phyloP scores from a whole-genome alignment of 2,888 invertebrate genomes.

The Tenthredo amoena region DNA sequence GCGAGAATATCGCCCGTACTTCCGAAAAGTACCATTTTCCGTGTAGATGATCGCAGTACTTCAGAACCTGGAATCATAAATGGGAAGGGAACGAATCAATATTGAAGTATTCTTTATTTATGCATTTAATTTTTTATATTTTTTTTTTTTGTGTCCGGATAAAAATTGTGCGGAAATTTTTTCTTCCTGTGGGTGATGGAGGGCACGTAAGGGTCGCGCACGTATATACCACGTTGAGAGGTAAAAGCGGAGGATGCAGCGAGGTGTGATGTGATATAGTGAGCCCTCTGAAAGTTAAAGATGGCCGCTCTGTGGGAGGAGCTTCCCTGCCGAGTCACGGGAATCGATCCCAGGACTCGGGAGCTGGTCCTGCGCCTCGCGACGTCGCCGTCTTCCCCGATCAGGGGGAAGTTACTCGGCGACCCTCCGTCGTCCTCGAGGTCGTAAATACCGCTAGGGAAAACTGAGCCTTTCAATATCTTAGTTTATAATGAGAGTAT shows the following conservation, averaged over 20 bases:
- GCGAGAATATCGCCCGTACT: slow-evolving; percentile 98
- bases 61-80: slow-evolving; percentile 87
- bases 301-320: slow-evolving; percentile 78
- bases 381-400: slow-evolving; percentile 46
- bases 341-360: slow-evolving; percentile 76
- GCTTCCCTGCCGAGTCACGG: slow-evolving; percentile 73
- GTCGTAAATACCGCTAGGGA: neutral
- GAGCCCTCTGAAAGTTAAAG: slow-evolving; percentile 73
- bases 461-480: slow-evolving; percentile 6
- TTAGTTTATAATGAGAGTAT: neutral
- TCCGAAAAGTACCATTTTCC: slow-evolving; percentile 99
- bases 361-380: slow-evolving; percentile 70
- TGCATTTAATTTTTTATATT: neutral
- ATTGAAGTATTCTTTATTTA: neutral
- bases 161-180: neutral
- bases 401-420: slow-evolving; percentile 61
- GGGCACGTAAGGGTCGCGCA: slow-evolving; percentile 6
- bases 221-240: slow-evolving; percentile 6
- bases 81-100: neutral
- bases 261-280: slow-evolving; percentile 76
- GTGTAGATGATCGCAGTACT: slow-evolving; percentile 98
- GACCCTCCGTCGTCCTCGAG: slow-evolving; percentile 59
- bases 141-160: neutral
- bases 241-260: slow-evolving; percentile 63
- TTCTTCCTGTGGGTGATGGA: neutral